A percentile compares a stretch with the other conserved stretches of the same genome.
These are phyloP conservation scores for Orthonychiurus folsomi DNA, from an alignment of 2,888 invertebrate species.

Conservation along the genomic window DNA sequence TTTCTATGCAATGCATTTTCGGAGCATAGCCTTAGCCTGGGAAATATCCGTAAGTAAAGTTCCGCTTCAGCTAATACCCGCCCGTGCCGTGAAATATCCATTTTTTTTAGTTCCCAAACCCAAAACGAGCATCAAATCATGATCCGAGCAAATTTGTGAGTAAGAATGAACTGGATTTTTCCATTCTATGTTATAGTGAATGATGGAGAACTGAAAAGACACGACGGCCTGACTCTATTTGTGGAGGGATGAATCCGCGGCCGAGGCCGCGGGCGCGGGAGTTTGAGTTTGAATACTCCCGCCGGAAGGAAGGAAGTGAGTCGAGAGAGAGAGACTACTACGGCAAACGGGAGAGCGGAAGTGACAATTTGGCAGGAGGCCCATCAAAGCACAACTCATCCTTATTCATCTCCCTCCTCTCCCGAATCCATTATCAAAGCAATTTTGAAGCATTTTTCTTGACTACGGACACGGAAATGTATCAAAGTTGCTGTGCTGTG, in stretches of 20 bases:
- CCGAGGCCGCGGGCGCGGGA: too few relatives aligned
- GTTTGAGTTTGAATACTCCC: too few relatives aligned
- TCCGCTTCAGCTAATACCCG: background rate
- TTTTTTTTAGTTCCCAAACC: background rate
- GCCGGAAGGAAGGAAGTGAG: constrained; percentile 3
- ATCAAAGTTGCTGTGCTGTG: background rate
- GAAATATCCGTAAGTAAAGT: too few relatives aligned
- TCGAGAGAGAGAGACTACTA: constrained; percentile 6
- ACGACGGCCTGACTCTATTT: too few relatives aligned
- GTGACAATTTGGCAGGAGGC: constrained; percentile 41
- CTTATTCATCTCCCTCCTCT: constrained; percentile 15
- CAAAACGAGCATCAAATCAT: background rate
- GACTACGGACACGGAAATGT: background rate
- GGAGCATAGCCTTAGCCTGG: too few relatives aligned
- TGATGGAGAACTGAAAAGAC: too few relatives aligned
- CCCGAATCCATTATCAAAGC: background rate
- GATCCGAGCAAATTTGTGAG: background rate
- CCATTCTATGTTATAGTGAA: too few relatives aligned
- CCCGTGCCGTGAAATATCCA: too few relatives aligned
- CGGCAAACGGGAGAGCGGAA: constrained; percentile 36
- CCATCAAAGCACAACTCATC: constrained; percentile 38
- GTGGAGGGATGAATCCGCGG: too few relatives aligned
- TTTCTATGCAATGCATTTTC: background rate
- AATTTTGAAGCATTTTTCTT: background rate
- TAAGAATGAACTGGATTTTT: constrained; percentile 1